phyloP scores from a whole-genome alignment of 2,797 vertebrate genomes.

The Phataginus tetradactyla region DNA sequence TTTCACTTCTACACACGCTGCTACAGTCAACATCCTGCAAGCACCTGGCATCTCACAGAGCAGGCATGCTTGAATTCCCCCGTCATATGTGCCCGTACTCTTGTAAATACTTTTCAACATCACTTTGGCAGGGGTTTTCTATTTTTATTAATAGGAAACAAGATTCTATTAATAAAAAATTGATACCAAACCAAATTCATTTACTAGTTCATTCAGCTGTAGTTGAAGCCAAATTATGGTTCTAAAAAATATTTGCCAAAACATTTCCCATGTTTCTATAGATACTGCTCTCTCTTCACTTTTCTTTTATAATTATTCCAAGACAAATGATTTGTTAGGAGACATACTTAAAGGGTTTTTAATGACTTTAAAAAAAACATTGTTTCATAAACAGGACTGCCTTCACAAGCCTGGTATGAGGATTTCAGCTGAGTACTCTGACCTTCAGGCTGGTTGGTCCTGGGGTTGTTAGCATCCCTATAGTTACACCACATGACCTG shows the following conservation, averaged over 20 bases:
- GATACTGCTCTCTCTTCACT: not conserved
- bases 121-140: not conserved
- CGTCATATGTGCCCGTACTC: fast-evolving
- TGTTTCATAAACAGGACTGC: not conserved
- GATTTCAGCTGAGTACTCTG: not conserved
- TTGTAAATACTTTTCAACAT: not conserved
- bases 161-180: not conserved
- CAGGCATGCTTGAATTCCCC: fast-evolving
- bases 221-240: not conserved
- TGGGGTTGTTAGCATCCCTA: not conserved
- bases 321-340: not conserved
- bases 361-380: not conserved
- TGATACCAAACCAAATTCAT: not conserved
- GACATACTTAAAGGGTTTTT: not conserved
- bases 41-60: fast-evolving
- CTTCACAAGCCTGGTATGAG: not conserved
- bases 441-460: not conserved
- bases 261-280: not conserved
- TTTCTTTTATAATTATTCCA: not conserved
- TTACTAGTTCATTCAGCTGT: not conserved
- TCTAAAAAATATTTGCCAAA: not conserved
- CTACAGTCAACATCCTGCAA: not conserved
- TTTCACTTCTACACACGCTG: not conserved
- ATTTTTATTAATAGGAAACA: not conserved
- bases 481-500: not conserved